Evolutionary conservation across 2,113 vertebrate genomes (phyloP).

Genomic region (Xyliphius kryptos): DNA sequence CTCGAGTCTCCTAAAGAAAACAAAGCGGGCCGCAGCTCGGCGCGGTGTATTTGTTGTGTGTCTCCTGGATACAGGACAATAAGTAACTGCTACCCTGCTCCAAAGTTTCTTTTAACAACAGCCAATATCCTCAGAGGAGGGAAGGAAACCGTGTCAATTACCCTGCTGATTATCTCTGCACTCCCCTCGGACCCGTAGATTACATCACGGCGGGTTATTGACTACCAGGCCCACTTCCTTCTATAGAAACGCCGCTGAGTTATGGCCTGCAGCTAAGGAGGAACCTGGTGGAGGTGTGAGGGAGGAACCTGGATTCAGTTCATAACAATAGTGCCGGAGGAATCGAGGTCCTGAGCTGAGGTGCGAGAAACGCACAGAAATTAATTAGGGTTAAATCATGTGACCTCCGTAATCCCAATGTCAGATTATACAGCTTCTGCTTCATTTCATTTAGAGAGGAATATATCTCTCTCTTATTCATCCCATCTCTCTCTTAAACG

Average conservation of each 20-base stretch:
- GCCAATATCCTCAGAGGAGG: slow-evolving; percentile 39
- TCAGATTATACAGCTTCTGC: too few species aligned
- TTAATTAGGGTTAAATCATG: too few species aligned
- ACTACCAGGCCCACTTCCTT: not conserved
- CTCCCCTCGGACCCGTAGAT: not conserved
- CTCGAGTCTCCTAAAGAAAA: too few species aligned
- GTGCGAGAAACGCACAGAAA: too few species aligned
- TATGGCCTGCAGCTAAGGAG: not conserved
- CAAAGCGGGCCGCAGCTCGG: not conserved
- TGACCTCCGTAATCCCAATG: too few species aligned
- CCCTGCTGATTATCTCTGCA: not conserved
- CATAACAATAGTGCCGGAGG: not conserved
- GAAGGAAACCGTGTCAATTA: slow-evolving; percentile 44
- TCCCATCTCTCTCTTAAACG: too few species aligned
- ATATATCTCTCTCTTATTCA: too few species aligned
- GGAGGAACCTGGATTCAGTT: not conserved
- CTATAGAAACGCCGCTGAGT: not conserved
- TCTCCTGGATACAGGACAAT: slow-evolving; percentile 45
- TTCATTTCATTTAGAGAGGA: too few species aligned
- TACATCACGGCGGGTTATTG: not conserved
- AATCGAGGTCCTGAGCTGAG: too few species aligned
- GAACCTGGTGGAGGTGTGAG: not conserved
- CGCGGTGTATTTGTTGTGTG: not conserved
- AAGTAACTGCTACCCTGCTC: slow-evolving; percentile 21
- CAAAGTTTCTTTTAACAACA: slow-evolving; percentile 35